Evolutionary conservation across 2,888 invertebrate genomes (phyloP), one percentile per base, ranked within the genome.

Genomic region (Apocheima hispidaria): DNA sequence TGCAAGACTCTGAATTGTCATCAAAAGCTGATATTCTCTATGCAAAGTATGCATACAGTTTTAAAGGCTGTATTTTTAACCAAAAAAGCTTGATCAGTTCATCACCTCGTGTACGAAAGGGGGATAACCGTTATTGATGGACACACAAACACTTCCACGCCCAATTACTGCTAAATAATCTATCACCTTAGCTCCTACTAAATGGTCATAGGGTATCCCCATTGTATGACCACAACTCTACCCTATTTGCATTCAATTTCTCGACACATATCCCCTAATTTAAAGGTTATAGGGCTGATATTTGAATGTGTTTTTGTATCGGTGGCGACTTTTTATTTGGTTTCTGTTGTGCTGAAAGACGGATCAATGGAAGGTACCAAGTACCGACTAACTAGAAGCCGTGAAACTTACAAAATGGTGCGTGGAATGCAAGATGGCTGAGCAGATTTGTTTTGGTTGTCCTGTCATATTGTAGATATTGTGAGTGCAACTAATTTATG

Each of bases 371-470:
- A 66, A 53, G 59, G 57, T 63, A 73, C n/a, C n/a, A n/a, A n/a
- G n/a, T n/a, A n/a, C n/a, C n/a, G n/a, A n/a, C 82, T 83, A 86
- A 88, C 88, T 86, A 88, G 87, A 38, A 54, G 50, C 88, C 81
- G 87, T 86, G 88, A 90, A 89, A 79, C 76, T 79, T 86, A 88
- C 90, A 88, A 90, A 90, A 88, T 74, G 84, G 68, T 66, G 41
- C 43, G 49, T 33, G 57, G 58, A 57, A 68, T 65, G 50, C 50
- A 40, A 60, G 49, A 60, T 67, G 63, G 50, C 53, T 54, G 72
- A 72, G 67, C 72, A 73, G 64, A 66, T 72, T 69, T 59, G 70
- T 65, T 70, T 54, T 36, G 68, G 67, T 65, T 64, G 61, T 63
- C 40, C 51, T 68, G 75, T 66, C 72, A 63, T 65, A 66, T 74